Evolutionary conservation across 2,888 invertebrate genomes (phyloP).

Genomic region (Spodoptera exigua): DNA sequence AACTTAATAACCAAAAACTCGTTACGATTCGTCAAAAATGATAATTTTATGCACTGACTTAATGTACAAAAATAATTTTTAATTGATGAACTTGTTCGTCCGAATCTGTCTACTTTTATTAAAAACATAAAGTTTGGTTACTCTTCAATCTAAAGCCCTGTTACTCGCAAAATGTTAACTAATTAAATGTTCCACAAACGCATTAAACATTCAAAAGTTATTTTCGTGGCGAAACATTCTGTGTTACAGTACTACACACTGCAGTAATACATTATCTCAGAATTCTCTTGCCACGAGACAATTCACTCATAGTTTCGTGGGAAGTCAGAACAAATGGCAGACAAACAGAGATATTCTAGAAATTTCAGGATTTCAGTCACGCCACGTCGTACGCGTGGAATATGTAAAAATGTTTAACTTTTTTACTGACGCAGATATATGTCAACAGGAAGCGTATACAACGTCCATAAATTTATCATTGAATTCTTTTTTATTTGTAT

Average conservation of each 20-base stretch:
- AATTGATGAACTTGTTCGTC: no score
- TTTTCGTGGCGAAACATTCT: slow-evolving; percentile 2
- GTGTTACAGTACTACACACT: not conserved
- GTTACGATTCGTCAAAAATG: no score
- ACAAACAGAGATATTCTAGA: not conserved
- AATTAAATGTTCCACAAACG: slow-evolving; percentile 1
- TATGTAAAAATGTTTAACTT: slow-evolving; percentile 27
- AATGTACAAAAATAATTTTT: no score
- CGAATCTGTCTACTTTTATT: no score
- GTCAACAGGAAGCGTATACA: no score
- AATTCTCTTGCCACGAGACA: slow-evolving; percentile 3
- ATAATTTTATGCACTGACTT: no score
- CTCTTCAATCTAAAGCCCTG: not conserved
- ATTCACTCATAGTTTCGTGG: not conserved
- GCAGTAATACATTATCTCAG: slow-evolving; percentile 6
- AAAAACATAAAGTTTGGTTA: no score
- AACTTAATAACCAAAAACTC: no score
- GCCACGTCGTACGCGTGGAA: not conserved
- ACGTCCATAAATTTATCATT: slow-evolving; percentile 13
- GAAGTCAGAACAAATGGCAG: slow-evolving; percentile 9
- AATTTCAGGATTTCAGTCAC: not conserved
- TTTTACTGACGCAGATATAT: slow-evolving; percentile 12
- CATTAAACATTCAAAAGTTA: not conserved
- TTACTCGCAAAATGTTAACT: not conserved
- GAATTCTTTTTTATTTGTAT: slow-evolving; percentile 2